A percentile compares a stretch with the other conserved stretches of the same genome.
phyloP scores from a whole-genome alignment of 2,888 invertebrate genomes.

The Heliothis peltigera region DNA sequence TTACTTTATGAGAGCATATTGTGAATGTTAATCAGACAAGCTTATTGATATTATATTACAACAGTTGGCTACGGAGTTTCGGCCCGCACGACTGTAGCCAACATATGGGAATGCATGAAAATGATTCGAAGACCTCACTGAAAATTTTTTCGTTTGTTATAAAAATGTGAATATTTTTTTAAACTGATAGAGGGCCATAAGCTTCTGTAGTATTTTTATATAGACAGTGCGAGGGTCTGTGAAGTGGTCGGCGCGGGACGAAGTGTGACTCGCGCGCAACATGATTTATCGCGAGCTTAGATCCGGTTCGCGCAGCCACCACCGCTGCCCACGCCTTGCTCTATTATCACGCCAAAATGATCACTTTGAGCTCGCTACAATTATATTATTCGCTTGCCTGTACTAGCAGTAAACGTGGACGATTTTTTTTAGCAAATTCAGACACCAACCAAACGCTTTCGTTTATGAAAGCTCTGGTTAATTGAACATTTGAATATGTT shows the following conservation, averaged over 20 bases:
- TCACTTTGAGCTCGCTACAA: slow-evolving; percentile 76
- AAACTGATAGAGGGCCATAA: slow-evolving; percentile 33
- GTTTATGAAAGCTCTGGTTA: slow-evolving; percentile 38
- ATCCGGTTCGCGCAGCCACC: slow-evolving; percentile 83
- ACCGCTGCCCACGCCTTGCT: slow-evolving; percentile 83
- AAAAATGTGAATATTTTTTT: neutral
- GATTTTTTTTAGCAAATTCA: slow-evolving; percentile 24
- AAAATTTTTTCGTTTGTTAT: too few species aligned
- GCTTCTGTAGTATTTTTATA: slow-evolving; percentile 43
- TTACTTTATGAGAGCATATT: too few species aligned
- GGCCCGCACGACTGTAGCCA: too few species aligned
- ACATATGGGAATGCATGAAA: too few species aligned
- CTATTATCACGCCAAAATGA: slow-evolving; percentile 84
- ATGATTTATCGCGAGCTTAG: slow-evolving; percentile 85
- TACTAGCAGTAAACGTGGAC: slow-evolving; percentile 63
- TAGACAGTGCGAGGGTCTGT: slow-evolving; percentile 56
- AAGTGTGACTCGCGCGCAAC: slow-evolving; percentile 69
- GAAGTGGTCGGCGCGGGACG: slow-evolving; percentile 53
- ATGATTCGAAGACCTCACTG: too few species aligned
- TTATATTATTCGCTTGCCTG: slow-evolving; percentile 69
- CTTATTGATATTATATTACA: too few species aligned
- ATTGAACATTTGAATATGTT: slow-evolving; percentile 21
- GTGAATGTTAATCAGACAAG: too few species aligned
- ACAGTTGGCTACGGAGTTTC: too few species aligned
- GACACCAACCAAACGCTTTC: slow-evolving; percentile 43